Conservation (phyloP, 2,888 invertebrate genomes). For the Pecten maximus region DNA sequence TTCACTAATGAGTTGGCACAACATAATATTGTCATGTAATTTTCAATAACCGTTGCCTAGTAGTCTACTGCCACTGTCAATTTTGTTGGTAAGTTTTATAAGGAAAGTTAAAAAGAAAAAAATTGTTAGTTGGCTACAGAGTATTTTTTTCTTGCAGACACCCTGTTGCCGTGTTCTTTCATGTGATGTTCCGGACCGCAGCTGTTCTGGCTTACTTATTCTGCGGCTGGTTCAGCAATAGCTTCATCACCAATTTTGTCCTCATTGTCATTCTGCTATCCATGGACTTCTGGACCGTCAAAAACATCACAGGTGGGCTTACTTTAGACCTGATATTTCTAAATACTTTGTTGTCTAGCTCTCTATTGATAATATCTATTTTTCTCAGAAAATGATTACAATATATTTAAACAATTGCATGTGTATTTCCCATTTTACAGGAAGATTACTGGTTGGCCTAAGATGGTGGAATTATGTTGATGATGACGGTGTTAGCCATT, state of each 20-base stretch:
- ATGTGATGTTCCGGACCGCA: conserved; percentile 90
- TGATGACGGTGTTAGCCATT: conserved; percentile 97
- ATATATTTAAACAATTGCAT: too few relatives aligned
- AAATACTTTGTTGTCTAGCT: too few relatives aligned
- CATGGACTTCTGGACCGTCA: conserved; percentile 99
- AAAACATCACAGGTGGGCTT: conserved; percentile 91
- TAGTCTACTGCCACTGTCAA: too few relatives aligned
- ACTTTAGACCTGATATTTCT: too few relatives aligned
- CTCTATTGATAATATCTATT: too few relatives aligned
- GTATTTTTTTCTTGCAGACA: conserved; percentile 82
- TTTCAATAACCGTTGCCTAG: too few relatives aligned
- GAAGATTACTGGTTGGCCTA: conserved; percentile 95
- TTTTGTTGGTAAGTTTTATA: too few relatives aligned
- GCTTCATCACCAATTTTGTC: conserved; percentile 98
- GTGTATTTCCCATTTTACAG: conserved; percentile 82
- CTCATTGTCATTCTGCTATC: conserved; percentile 94
- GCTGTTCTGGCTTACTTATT: conserved; percentile 94
- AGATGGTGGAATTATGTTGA: conserved; percentile 99
- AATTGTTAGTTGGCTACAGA: too few relatives aligned
- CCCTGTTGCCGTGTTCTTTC: conserved; percentile 95
- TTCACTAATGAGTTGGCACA: too few relatives aligned
- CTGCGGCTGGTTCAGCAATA: conserved; percentile 93
- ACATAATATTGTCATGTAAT: too few relatives aligned
- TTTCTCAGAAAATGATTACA: too few relatives aligned
- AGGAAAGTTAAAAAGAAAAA: too few relatives aligned